A percentile compares a stretch with the other conserved stretches of the same genome.
Conservation (phyloP, 1,140 invertebrate genomes). For the Leguminivora glycinivorella region DNA sequence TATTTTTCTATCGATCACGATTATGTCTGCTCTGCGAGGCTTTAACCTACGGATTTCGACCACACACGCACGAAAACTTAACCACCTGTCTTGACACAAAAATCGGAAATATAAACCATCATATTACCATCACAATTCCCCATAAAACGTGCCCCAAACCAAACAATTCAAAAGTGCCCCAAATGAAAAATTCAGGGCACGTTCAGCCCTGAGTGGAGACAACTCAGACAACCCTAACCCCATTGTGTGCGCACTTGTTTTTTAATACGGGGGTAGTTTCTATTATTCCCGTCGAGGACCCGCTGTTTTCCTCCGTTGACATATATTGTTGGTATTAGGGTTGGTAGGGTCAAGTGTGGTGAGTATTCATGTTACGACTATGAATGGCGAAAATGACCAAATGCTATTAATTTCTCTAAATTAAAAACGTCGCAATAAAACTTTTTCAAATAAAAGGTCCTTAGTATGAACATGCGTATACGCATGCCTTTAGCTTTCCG, state of each 20-base stretch:
- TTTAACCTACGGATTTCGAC: too few species aligned
- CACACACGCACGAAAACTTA: neutral
- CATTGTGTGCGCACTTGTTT: slow-evolving; percentile 73
- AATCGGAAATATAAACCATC: slow-evolving; percentile 2
- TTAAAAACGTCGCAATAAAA: neutral
- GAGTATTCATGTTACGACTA: neutral
- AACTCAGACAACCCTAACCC: too few species aligned
- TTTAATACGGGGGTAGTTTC: slow-evolving; percentile 74
- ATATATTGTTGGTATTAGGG: slow-evolving; percentile 40
- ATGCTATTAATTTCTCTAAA: too few species aligned
- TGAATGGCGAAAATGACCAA: too few species aligned
- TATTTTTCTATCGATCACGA: too few species aligned
- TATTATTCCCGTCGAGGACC: slow-evolving; percentile 60
- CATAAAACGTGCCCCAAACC: slow-evolving; percentile 9
- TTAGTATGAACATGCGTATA: too few species aligned
- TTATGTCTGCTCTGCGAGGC: too few species aligned
- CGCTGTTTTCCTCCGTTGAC: slow-evolving; percentile 9
- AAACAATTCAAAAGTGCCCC: neutral
- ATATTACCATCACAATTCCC: neutral
- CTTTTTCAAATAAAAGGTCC: too few species aligned
- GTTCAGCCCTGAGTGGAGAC: slow-evolving; percentile 64
- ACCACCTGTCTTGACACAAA: neutral
- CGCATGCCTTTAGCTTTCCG: too few species aligned
- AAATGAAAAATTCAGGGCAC: slow-evolving; percentile 55
- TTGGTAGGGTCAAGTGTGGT: slow-evolving; percentile 14